Conservation (phyloP, 2,888 invertebrate species). For the Heliconius aoede region DNA sequence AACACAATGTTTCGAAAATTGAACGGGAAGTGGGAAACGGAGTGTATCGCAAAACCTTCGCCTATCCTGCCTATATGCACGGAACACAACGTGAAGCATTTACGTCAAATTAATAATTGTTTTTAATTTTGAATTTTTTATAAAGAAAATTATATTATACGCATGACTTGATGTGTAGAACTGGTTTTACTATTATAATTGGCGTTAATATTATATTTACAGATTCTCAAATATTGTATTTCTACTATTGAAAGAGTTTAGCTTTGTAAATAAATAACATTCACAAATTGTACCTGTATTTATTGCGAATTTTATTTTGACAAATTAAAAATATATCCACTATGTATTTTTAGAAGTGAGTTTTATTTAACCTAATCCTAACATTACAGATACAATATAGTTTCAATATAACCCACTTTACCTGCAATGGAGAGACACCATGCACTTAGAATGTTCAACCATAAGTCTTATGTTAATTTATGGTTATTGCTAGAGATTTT, state of each 20-base stretch:
- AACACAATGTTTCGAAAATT: not conserved
- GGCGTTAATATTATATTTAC: constrained; percentile 53
- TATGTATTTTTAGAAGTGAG: constrained; percentile 70
- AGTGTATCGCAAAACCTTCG: not conserved
- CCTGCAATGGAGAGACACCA: no score
- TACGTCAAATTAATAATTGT: not conserved
- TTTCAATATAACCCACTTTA: no score
- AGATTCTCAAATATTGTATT: constrained; percentile 40
- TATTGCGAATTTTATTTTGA: constrained; percentile 66
- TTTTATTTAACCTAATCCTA: constrained; percentile 47
- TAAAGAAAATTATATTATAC: constrained; percentile 4
- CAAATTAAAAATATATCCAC: constrained; percentile 66
- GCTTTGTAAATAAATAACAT: constrained; percentile 77
- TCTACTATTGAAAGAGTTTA: constrained; percentile 52
- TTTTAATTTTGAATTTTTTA: not conserved
- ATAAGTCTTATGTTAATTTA: no score
- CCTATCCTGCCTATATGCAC: not conserved
- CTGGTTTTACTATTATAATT: constrained; percentile 49
- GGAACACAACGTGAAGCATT: not conserved
- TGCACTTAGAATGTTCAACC: no score
- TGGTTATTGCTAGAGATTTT: no score
- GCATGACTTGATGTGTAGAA: constrained; percentile 4
- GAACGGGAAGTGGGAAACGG: no score
- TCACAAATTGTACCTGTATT: constrained; percentile 75
- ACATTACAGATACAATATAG: no score